Percentiles rank a stretch among this genome's conserved stretches.
Evolutionary conservation across 2,113 vertebrate species (phyloP).

Genomic region (Danionella cerebrum): DNA sequence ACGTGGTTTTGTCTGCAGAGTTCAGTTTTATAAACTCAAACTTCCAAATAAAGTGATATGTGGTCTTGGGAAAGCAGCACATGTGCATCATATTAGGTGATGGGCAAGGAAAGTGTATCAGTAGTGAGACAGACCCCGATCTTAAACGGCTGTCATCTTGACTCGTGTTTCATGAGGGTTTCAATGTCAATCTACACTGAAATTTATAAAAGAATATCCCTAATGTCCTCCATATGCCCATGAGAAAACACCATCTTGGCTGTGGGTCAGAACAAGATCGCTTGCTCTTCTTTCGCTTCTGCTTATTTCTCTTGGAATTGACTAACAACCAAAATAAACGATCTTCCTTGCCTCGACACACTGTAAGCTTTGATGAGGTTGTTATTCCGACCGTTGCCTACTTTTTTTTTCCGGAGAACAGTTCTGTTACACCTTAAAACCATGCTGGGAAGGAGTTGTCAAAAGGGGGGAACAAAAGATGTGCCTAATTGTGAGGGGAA

Average conservation of each 20-base stretch:
- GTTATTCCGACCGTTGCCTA: conserved; percentile 48
- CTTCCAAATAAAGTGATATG: background rate
- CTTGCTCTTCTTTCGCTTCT: conserved; percentile 30
- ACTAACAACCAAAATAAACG: conserved; percentile 55
- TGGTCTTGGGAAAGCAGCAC: conserved; percentile 7
- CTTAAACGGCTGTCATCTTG: conserved; percentile 57
- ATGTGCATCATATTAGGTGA: conserved; percentile 60
- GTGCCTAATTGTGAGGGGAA: background rate
- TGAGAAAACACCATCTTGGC: conserved; percentile 36
- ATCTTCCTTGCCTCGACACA: conserved; percentile 48
- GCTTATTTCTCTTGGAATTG: conserved; percentile 44
- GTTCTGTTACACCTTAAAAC: background rate
- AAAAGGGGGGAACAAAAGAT: background rate
- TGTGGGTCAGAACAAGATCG: conserved; percentile 31
- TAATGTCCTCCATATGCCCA: conserved; percentile 67
- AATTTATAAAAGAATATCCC: conserved; percentile 5
- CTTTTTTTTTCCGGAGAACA: conserved; percentile 11
- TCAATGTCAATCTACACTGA: conserved; percentile 47
- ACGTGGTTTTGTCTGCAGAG: background rate
- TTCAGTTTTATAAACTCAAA: background rate
- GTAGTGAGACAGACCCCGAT: conserved; percentile 50
- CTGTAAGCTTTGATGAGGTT: conserved; percentile 53
- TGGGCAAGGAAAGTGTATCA: conserved; percentile 62
- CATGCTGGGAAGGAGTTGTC: background rate
- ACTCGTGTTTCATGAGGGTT: conserved; percentile 59